Conservation (phyloP, 2,113 vertebrate species). For the Pseudonaja textilis region DNA sequence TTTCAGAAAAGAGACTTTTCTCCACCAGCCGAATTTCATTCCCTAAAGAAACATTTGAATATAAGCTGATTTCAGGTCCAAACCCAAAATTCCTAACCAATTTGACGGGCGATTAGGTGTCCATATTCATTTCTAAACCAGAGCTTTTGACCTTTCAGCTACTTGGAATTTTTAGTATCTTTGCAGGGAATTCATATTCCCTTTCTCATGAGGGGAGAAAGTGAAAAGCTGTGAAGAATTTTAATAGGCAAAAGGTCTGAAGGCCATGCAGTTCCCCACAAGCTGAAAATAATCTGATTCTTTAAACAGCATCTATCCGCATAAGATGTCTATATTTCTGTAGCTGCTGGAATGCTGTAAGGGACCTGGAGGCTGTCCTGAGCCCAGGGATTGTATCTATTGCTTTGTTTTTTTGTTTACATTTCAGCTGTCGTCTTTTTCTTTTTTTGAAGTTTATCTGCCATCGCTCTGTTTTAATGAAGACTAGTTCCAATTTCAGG, state of each 20-base stretch:
- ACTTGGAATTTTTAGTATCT: constrained; percentile 8
- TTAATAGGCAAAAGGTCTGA: background rate
- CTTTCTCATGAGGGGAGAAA: background rate
- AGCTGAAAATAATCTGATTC: background rate
- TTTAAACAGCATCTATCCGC: background rate
- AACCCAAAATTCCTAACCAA: background rate
- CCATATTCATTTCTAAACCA: background rate
- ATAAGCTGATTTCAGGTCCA: constrained; percentile 9
- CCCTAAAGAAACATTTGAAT: background rate
- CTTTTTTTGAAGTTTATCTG: background rate
- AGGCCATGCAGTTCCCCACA: background rate
- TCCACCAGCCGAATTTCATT: background rate
- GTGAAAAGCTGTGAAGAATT: constrained; percentile 26
- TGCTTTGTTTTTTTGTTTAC: background rate
- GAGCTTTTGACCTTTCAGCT: constrained; percentile 15
- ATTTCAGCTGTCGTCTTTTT: background rate
- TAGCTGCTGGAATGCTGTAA: background rate
- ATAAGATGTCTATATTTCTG: constrained; percentile 1
- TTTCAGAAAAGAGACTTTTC: background rate
- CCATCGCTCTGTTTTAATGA: background rate
- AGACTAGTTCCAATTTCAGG: background rate
- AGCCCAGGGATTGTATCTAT: background rate
- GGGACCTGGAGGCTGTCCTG: background rate
- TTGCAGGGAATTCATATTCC: background rate
- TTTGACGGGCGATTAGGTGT: background rate